Percentiles rank a stretch among this genome's conserved stretches.
Evolutionary conservation across 2,113 vertebrate genomes (phyloP).

Genomic region (Eurypyga helias): DNA sequence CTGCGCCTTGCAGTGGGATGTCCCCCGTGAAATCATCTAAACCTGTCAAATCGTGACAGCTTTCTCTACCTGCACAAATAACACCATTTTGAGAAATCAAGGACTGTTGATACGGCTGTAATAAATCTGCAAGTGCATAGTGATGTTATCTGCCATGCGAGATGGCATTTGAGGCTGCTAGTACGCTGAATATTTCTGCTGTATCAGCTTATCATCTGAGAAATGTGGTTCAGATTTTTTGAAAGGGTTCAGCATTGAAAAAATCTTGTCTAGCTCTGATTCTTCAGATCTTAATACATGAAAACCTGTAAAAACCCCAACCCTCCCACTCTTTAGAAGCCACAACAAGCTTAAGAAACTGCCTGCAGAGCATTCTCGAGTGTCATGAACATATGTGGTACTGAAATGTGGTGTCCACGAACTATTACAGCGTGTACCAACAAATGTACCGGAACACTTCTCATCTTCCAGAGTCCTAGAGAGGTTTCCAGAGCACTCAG

Average conservation of each 20-base stretch:
- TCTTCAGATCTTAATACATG: background rate
- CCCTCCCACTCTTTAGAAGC: background rate
- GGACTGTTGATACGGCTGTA: slow-evolving; percentile 14
- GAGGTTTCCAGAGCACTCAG: background rate
- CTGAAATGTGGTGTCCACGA: background rate
- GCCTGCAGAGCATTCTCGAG: background rate
- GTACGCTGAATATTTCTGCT: background rate
- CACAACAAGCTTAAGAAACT: background rate
- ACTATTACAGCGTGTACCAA: background rate
- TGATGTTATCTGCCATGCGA: slow-evolving; percentile 32
- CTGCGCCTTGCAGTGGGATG: background rate
- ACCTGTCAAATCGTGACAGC: slow-evolving; percentile 16
- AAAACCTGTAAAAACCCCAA: background rate
- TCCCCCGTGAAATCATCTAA: slow-evolving; percentile 15
- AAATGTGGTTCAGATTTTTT: background rate
- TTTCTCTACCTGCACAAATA: slow-evolving; percentile 35
- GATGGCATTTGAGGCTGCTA: background rate
- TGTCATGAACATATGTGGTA: background rate
- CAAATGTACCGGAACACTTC: background rate
- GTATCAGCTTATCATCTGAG: background rate
- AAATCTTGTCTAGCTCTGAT: background rate
- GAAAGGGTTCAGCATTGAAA: background rate
- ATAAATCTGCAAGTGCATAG: slow-evolving; percentile 41
- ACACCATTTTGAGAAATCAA: slow-evolving; percentile 45
- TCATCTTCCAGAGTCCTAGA: background rate